Base-by-base conservation (phyloP, 2,888 invertebrate species). In the Arrhopalites spinosus region DNA sequence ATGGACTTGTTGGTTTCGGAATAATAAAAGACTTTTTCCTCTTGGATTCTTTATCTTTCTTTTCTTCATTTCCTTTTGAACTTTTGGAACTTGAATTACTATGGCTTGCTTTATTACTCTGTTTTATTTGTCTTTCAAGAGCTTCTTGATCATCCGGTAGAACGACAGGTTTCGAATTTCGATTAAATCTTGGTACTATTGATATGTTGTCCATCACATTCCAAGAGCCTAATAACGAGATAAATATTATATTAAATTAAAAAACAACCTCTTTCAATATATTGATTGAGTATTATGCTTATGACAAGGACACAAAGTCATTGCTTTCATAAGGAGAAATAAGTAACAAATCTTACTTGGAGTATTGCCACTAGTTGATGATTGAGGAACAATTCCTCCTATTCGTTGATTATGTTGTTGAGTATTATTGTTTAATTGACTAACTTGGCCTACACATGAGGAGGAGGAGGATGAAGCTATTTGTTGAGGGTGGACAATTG, bases 151-250 rank as follows among this genome's bases (percentile, higher is more conserved):
- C 68, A 17, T 73, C 61, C 1, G 64, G 70, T 43, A 56, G 53
- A 11, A 70, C 70, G 11, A 77, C 71, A 5, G 79, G 74, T 53
- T 79, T 78, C 0, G 82, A 78, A 69, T 78, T 80, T 71, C 83
- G 76, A 71, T 83, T 82, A 73, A 83, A 83, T 67, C 77, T 78
- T 64, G 83, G 83, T 27, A 83, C 83, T 70, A 83, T 83, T 5
- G 83, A 83, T 5, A 82, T 81, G 73, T 83, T 83, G 59, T n/a
- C n/a, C n/a, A n/a, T n/a, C n/a, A n/a, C n/a, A n/a, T n/a, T n/a
- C n/a, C n/a, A n/a, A n/a, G n/a, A n/a, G n/a, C n/a, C n/a, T n/a
- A n/a, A n/a, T n/a, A n/a, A n/a, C n/a, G n/a, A n/a, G n/a, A n/a
- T n/a, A n/a, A n/a, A n/a, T n/a, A n/a, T n/a, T n/a, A n/a, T n/a